These are phyloP conservation scores for Aselliscus stoliczkanus DNA, from an alignment of 2,797 vertebrate species.

Conservation along the genomic window DNA sequence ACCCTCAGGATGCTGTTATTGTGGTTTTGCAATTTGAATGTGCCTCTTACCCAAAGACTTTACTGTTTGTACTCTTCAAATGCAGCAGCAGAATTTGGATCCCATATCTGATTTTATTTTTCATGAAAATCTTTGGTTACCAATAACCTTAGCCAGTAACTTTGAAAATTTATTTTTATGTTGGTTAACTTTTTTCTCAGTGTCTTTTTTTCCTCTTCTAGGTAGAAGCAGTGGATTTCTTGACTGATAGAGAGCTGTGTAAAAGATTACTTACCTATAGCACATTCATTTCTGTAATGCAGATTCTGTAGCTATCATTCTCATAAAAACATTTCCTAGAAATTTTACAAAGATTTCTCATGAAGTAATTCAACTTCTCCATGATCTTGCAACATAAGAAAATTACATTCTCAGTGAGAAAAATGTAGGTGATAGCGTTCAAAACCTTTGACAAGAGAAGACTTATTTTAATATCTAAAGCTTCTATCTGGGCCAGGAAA, in stretches of 20 bases:
- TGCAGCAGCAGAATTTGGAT: not conserved
- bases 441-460: not conserved
- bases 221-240: not conserved
- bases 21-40: not conserved
- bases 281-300: not conserved
- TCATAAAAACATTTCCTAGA: conserved; percentile 19
- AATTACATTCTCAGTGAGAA: not conserved
- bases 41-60: not conserved
- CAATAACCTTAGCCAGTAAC: not conserved
- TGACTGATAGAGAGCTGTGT: not conserved
- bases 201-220: not conserved
- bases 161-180: not conserved
- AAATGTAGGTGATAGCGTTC: not conserved
- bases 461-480: not conserved
- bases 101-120: conserved; percentile 12
- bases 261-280: not conserved
- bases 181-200: not conserved
- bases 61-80: not conserved
- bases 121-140: not conserved
- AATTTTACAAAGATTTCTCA: not conserved
- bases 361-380: not conserved
- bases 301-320: not conserved
- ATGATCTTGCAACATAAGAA: not conserved
- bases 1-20: not conserved
- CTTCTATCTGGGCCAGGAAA: not conserved